Evolutionary conservation across 1,140 invertebrate species (phyloP).

Genomic region (Drosophila repleta): DNA sequence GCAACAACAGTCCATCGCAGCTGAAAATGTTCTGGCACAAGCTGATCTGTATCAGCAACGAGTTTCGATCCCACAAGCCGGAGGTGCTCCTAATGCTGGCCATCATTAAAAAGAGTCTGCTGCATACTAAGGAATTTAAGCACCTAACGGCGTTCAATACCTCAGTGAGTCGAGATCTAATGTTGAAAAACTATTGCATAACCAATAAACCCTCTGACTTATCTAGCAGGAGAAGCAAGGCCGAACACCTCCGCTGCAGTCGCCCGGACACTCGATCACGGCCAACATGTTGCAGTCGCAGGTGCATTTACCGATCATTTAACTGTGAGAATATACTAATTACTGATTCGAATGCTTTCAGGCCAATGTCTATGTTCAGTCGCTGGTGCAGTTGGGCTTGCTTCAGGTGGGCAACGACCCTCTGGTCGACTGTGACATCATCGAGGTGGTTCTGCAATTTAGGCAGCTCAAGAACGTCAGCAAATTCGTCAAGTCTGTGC

Average conservation of each 20-base stretch:
- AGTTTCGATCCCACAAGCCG: conserved; percentile 66
- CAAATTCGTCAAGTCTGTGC: conserved; percentile 52
- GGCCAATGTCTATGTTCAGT: conserved; percentile 76
- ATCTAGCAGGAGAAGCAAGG: conserved; percentile 34
- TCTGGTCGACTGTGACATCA: conserved; percentile 71
- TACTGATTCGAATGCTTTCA: background rate
- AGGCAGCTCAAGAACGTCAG: conserved; percentile 64
- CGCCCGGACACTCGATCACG: conserved; percentile 63
- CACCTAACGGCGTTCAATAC: conserved; percentile 51
- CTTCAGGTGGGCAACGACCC: conserved; percentile 79
- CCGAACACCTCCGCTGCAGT: conserved; percentile 42
- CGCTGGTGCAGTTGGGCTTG: conserved; percentile 67
- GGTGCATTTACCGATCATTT: conserved; percentile 6
- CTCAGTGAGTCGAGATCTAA: conserved; percentile 31
- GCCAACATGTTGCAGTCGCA: conserved; percentile 74
- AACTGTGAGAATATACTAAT: background rate
- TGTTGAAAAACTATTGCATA: background rate
- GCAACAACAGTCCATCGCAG: conserved; percentile 39
- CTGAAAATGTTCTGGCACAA: conserved; percentile 76
- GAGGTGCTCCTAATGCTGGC: conserved; percentile 68
- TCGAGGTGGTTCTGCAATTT: conserved; percentile 68
- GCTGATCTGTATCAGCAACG: conserved; percentile 57
- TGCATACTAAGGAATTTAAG: conserved; percentile 64
- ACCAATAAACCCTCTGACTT: background rate
- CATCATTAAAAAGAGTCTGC: conserved; percentile 68